Percentiles rank a stretch among this genome's conserved stretches.
phyloP scores from a whole-genome alignment of 1,140 invertebrate species.

The Megathymus violae region DNA sequence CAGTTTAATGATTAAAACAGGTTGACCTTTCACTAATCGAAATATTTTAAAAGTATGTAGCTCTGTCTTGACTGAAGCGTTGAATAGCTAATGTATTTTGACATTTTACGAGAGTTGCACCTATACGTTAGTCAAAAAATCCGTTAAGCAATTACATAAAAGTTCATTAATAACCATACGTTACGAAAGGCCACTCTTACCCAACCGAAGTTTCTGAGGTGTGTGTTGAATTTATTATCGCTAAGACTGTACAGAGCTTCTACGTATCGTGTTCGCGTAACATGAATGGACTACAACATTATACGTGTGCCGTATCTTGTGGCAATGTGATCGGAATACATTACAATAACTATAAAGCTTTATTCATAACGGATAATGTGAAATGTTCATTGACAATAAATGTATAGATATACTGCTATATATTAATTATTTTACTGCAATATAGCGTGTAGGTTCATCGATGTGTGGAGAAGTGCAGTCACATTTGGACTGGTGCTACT shows the following conservation, averaged over 20 bases:
- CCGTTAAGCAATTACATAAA: slow-evolving; percentile 40
- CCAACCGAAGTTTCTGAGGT: slow-evolving; percentile 39
- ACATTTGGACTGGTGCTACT: no score
- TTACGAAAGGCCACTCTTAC: slow-evolving; percentile 39
- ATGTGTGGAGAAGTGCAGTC: no score
- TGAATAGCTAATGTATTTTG: slow-evolving; percentile 2
- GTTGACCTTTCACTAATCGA: background rate
- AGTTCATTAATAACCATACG: slow-evolving; percentile 53
- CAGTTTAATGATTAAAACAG: background rate
- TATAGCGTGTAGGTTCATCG: no score
- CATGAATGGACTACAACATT: slow-evolving; percentile 24
- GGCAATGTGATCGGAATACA: slow-evolving; percentile 67
- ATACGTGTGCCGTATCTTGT: slow-evolving; percentile 51
- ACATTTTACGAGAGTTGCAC: slow-evolving; percentile 38
- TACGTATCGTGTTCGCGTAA: slow-evolving; percentile 21
- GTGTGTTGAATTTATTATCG: slow-evolving; percentile 42
- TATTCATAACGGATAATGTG: no score
- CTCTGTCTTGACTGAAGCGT: background rate
- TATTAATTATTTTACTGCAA: no score
- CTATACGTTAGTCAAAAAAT: slow-evolving; percentile 12
- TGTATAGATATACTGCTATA: no score
- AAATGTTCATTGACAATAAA: no score
- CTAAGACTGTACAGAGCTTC: slow-evolving; percentile 15
- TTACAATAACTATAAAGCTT: slow-evolving; percentile 58
- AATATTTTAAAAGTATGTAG: slow-evolving; percentile 34